Percentiles rank a stretch among this genome's conserved stretches.
Evolutionary conservation across 2,797 vertebrate genomes (phyloP).

Genomic region (Tenualosa thibaudeaui): DNA sequence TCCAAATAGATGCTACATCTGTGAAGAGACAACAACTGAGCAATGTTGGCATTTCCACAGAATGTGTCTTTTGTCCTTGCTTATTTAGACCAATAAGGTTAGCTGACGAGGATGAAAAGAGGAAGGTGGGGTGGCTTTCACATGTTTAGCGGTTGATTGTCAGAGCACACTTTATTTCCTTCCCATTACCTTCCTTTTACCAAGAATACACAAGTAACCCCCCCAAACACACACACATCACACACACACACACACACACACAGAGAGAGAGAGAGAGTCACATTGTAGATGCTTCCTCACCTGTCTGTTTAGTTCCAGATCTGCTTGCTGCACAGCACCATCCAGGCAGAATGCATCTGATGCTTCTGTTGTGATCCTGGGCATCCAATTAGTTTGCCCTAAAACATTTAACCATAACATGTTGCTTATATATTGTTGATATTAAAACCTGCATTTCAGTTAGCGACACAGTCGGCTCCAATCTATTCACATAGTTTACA

Average conservation of each 20-base stretch:
- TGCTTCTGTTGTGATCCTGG: not conserved
- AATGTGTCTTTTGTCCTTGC: too few relatives aligned
- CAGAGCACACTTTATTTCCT: not conserved
- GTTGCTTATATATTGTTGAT: too few relatives aligned
- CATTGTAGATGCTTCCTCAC: conserved; percentile 41
- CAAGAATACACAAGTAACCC: too few relatives aligned
- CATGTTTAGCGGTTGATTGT: not conserved
- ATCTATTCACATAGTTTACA: too few relatives aligned
- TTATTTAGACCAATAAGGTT: not conserved
- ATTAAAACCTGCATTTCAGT: too few relatives aligned
- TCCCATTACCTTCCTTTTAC: not conserved
- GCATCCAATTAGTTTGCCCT: not conserved
- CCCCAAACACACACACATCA: too few relatives aligned
- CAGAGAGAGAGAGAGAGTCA: not conserved
- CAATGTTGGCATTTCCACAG: too few relatives aligned
- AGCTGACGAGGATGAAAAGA: not conserved
- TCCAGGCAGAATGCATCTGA: conserved; percentile 32
- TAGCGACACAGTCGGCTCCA: too few relatives aligned
- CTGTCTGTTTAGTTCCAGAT: conserved; percentile 72
- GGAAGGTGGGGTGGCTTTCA: not conserved
- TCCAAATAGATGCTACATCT: not conserved
- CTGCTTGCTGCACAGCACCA: conserved; percentile 66
- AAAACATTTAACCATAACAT: not conserved
- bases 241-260: too few relatives aligned
- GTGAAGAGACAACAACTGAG: too few relatives aligned